Base-by-base conservation (phyloP, 1,140 invertebrate species). In the Leptinotarsa undecemlineata region DNA sequence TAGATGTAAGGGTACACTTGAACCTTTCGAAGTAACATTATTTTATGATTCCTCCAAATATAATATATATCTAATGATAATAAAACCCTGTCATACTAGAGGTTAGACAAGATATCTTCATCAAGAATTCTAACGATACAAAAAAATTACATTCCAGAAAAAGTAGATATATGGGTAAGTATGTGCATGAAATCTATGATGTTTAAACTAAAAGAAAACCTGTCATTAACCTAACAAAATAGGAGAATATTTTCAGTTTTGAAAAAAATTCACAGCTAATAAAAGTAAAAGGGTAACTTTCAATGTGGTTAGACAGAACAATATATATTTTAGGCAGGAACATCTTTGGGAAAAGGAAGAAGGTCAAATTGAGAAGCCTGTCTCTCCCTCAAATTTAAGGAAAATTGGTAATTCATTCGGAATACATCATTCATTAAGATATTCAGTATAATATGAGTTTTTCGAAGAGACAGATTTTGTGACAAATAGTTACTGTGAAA, bases 371-470 rank as follows among this genome's bases (percentile, higher is more conserved):
- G 48, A 64, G 72, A 75, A 48, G 74, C 71, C 51, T 51, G 76
- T 79, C 76, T 79, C 78, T 79, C 78, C 78, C 78, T 76, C 21
- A 33, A 77, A 75, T 76, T 75, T 33, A 21, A 6, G 23, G 21
- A 64, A 64, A 64, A 23, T 14, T 20, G 21, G 20, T 5, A 1
- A 64, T 19, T 20, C 15, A 17, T 64, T 20, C 20, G 26, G 8
- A 4, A 64, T 19, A 64, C 15, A 26, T 17, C 19, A 5, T 14
- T 48, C 11, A n/a, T 68, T 5, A 68, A 47, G 8, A 8, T 48
- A 68, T 48, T 68, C 42, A 19, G 15, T 42, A 42, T 47, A 33
- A 19, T 68, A 14, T 14, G 6, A 68, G 33, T 42, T 42, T 21
- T 20, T 23, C 68, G 67, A 60, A 21, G 48, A 60, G 4, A 47